Base-by-base conservation (phyloP, 2,113 vertebrate genomes). In the Otolemur garnettii region DNA sequence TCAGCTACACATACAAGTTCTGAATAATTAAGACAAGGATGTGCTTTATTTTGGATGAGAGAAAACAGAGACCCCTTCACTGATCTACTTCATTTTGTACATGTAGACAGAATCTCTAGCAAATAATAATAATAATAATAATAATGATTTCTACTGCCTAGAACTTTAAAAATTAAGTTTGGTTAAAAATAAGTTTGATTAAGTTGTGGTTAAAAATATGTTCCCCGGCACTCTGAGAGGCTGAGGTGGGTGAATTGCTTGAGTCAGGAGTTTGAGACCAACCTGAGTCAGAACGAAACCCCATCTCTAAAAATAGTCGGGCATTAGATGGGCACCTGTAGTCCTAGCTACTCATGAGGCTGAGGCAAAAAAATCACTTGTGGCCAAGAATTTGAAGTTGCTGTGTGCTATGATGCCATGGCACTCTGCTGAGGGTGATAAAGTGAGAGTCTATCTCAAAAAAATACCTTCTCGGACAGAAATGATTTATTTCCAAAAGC, bases 1-100 rank as follows among this genome's bases (percentile, higher is more conserved):
- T 62, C 3, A 78, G 0, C 2, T 92, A 85, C 33, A 64, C 2
- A 77, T 11, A 66, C 60, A 45, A 64, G 12, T 69, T 35, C 10
- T 30, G 85, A 96, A 87, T 79, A 81, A 50, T 77, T 85, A 81
- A 88, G 11, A 4, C n/a, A 59, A 77, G 0, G 30, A 11, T 78
- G 3, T 87, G 7, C 71, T 93, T 94, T 77, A 93, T 96, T 83
- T 77, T 64, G 7, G 7, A 21, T 90, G 2, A 80, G 1, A 91
- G 7, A 84, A 88, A 83, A 78, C 62, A 15, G 2, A 90, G 42
- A 85, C 86, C 42, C 53, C 17, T 42, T 83, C 22, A 26, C 0
- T 89, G 75, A 89, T 95, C 12, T 85, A 66, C 22, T 62, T 82
- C 28, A 74, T 57, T 86, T 10, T 92, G 9, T 0, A 62, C 35